A percentile compares a stretch with the other conserved stretches of the same genome.
Evolutionary conservation across 2,888 invertebrate genomes (phyloP).

Genomic region (Glyphotaelius pellucidus): DNA sequence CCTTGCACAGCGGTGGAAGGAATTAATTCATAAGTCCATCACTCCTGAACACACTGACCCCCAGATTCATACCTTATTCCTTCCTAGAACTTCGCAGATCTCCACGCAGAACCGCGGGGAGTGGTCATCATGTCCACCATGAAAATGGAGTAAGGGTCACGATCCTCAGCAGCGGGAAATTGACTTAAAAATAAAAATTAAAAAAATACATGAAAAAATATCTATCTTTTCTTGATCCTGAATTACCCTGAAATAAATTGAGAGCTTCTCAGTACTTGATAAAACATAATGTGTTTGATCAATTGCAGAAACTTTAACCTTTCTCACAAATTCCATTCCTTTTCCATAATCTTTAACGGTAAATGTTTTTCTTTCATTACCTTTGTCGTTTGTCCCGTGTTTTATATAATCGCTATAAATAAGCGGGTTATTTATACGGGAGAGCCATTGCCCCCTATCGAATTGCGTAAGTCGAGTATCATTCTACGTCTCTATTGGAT

Average conservation of each 20-base stretch:
- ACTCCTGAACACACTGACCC: no score
- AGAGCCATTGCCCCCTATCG: neutral
- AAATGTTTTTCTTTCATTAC: neutral
- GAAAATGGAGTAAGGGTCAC: no score
- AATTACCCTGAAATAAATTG: neutral
- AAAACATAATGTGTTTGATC: neutral
- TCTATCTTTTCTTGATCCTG: neutral
- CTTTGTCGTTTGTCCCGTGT: neutral
- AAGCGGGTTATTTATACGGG: neutral
- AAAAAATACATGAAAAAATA: no score
- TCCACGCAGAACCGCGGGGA: no score
- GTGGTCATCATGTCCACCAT: no score
- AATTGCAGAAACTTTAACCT: neutral
- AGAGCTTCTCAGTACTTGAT: neutral
- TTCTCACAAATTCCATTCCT: neutral
- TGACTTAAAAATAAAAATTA: neutral
- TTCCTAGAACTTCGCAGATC: no score
- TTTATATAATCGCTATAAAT: neutral
- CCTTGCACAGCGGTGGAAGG: no score
- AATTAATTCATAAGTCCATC: no score
- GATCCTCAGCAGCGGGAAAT: no score
- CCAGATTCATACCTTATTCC: no score
- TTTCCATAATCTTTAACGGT: neutral
- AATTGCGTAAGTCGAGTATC: neutral
- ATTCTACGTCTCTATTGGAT: neutral